phyloP scores from a whole-genome alignment of 1,140 invertebrate genomes.

The Scaptodrosophila lebanonensis region DNA sequence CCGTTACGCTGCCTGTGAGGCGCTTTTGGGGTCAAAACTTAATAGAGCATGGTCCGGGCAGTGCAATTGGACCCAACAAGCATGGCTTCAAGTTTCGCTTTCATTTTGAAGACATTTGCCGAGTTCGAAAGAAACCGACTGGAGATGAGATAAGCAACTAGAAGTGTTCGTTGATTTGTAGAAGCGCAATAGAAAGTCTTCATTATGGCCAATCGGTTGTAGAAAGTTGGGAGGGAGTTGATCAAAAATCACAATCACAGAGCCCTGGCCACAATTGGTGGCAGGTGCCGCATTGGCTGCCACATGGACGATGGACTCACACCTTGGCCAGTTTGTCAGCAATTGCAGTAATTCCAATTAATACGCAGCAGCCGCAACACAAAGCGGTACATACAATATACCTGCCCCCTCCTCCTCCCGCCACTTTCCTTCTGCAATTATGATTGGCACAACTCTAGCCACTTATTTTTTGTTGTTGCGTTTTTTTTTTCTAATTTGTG shows the following conservation, averaged over 20 bases:
- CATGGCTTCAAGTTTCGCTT: constrained; percentile 33
- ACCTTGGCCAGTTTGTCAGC: constrained; percentile 34
- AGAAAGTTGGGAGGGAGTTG: too few relatives aligned
- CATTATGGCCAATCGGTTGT: too few relatives aligned
- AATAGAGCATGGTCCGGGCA: constrained; percentile 19
- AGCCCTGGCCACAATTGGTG: neutral
- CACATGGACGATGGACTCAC: constrained; percentile 9
- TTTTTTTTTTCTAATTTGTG: constrained; percentile 51
- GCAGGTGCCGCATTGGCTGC: constrained; percentile 4
- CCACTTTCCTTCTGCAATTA: neutral
- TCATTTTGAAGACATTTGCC: constrained; percentile 5
- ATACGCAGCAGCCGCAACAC: constrained; percentile 47
- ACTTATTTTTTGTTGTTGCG: too few relatives aligned
- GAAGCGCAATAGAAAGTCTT: too few relatives aligned
- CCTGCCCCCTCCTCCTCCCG: neutral
- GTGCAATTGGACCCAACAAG: neutral
- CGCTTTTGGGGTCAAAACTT: constrained; percentile 27
- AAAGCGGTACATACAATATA: too few relatives aligned
- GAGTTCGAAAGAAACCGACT: neutral
- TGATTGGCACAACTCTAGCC: neutral
- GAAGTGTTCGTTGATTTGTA: neutral
- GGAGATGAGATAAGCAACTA: constrained; percentile 23
- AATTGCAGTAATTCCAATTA: constrained; percentile 60
- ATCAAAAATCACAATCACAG: too few relatives aligned
- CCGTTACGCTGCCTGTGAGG: neutral